phyloP scores from a whole-genome alignment of 2,113 vertebrate species.

The Tringa solitaria region DNA sequence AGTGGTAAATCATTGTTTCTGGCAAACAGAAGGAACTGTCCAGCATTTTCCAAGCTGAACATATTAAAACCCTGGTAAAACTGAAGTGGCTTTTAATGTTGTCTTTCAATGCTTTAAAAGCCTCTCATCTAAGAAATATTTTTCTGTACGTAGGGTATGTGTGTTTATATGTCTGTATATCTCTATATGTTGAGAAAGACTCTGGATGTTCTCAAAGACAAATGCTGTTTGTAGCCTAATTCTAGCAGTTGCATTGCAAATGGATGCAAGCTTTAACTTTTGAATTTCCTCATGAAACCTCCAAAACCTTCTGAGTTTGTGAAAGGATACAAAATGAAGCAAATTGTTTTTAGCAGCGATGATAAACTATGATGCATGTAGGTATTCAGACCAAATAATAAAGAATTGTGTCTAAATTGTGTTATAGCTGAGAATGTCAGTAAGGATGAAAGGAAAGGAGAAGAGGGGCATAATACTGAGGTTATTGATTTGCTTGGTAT shows the following conservation, averaged over 20 bases:
- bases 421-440: neutral
- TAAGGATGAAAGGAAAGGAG: neutral
- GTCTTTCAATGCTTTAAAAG: neutral
- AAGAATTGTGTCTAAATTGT: neutral
- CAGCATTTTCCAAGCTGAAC: slow-evolving; percentile 44
- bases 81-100: neutral
- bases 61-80: neutral
- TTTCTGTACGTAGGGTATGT: neutral
- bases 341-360: neutral
- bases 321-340: neutral
- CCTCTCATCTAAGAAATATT: neutral
- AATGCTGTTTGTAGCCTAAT: neutral
- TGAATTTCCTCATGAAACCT: neutral
- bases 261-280: neutral
- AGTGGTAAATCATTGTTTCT: neutral
- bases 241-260: neutral
- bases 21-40: slow-evolving; percentile 45
- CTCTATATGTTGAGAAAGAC: neutral
- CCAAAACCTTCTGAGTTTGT: neutral
- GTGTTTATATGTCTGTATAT: neutral
- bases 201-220: neutral
- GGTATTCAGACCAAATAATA: neutral
- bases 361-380: neutral
- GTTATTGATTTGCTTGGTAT: slow-evolving; percentile 29
- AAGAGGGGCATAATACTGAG: neutral